Evolutionary conservation across 2,113 vertebrate genomes (phyloP).

Genomic region (Pseudorectes ferrugineus): DNA sequence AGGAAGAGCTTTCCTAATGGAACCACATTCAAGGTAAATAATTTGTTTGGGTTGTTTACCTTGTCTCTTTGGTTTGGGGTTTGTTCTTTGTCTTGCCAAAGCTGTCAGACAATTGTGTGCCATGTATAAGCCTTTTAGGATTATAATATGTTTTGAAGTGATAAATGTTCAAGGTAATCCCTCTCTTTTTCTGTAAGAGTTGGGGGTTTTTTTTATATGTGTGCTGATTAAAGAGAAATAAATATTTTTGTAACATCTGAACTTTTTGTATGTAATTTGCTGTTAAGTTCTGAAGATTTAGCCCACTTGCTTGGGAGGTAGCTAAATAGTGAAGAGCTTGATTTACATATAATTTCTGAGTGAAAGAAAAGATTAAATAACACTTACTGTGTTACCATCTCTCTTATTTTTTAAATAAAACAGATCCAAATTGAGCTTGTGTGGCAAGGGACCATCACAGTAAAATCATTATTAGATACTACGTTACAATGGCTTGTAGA

Average conservation of each 20-base stretch:
- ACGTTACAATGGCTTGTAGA: not conserved
- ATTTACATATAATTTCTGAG: not conserved
- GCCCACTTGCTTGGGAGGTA: not conserved
- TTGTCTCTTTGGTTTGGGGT: not conserved
- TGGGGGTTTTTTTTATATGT: not conserved
- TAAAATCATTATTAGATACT: slow-evolving; percentile 19
- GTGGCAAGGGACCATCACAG: not conserved
- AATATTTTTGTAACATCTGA: not conserved
- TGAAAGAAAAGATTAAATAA: not conserved
- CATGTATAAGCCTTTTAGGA: not conserved
- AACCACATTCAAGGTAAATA: slow-evolving; percentile 37
- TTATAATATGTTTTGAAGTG: not conserved
- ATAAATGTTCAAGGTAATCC: not conserved
- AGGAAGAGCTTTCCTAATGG: slow-evolving; percentile 16
- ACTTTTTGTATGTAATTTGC: not conserved
- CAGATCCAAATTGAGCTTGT: not conserved
- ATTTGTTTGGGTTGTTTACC: not conserved
- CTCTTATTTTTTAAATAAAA: not conserved
- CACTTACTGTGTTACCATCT: not conserved
- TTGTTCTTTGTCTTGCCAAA: not conserved
- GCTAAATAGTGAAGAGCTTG: not conserved
- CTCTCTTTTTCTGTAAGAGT: not conserved
- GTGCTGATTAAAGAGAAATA: not conserved
- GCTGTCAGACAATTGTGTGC: not conserved
- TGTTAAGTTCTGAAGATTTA: not conserved